Conservation (phyloP, 2,888 invertebrate genomes). For the Autographa pulchrina region DNA sequence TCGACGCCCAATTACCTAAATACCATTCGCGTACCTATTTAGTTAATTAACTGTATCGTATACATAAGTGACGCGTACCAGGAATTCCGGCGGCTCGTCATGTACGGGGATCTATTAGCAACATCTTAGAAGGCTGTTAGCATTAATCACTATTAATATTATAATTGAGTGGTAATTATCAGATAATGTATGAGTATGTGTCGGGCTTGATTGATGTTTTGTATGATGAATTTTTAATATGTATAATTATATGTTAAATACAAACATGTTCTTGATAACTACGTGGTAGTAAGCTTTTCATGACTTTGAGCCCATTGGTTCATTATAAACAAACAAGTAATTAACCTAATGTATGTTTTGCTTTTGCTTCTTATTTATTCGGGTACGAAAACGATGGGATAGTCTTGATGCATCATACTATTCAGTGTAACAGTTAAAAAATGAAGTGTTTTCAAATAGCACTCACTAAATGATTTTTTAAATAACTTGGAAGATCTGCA, state of each 20-base stretch:
- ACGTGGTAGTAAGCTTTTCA: too few relatives aligned
- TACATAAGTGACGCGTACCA: conserved; percentile 56
- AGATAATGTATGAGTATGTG: conserved; percentile 55
- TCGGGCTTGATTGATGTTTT: conserved; percentile 11
- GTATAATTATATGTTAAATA: not conserved
- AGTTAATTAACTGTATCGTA: conserved; percentile 50
- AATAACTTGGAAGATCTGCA: too few relatives aligned
- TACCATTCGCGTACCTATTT: conserved; percentile 51
- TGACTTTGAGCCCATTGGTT: too few relatives aligned
- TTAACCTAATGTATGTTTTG: too few relatives aligned
- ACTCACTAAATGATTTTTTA: too few relatives aligned
- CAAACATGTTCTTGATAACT: too few relatives aligned
- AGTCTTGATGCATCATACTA: too few relatives aligned
- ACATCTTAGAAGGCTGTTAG: conserved; percentile 62
- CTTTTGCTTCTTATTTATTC: too few relatives aligned
- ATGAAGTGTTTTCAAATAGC: too few relatives aligned
- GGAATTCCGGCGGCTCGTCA: conserved; percentile 74
- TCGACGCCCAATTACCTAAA: conserved; percentile 52
- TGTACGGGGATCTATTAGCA: conserved; percentile 74
- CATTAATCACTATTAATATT: conserved; percentile 66
- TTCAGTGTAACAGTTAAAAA: too few relatives aligned
- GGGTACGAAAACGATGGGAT: too few relatives aligned
- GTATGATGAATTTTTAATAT: not conserved
- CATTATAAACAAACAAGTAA: too few relatives aligned
- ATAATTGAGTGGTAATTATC: conserved; percentile 68